phyloP scores from a whole-genome alignment of 2,888 invertebrate genomes.

The Drosophila gaucha region DNA sequence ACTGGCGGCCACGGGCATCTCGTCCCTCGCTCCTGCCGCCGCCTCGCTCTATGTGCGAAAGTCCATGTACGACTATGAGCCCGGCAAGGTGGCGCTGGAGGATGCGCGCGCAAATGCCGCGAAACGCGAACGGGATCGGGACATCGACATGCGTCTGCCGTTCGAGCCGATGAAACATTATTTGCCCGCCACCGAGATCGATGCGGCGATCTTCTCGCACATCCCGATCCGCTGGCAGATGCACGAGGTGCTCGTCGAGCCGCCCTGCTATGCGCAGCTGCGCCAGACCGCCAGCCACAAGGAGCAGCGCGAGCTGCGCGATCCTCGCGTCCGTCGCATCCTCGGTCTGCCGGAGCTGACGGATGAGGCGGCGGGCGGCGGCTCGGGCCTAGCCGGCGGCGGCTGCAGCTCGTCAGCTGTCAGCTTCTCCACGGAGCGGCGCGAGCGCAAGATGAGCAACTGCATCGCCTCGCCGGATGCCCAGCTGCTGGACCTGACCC shows the following conservation, averaged over 20 bases:
- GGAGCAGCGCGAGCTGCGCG: constrained; percentile 89
- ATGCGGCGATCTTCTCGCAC: constrained; percentile 92
- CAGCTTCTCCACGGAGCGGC: constrained; percentile 28
- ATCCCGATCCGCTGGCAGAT: constrained; percentile 90
- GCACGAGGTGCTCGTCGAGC: constrained; percentile 87
- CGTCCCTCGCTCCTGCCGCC: background rate
- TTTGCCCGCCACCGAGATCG: constrained; percentile 93
- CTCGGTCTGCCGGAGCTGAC: constrained; percentile 87
- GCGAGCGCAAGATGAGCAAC: constrained; percentile 59
- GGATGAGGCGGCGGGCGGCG: constrained; percentile 10
- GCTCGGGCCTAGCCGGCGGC: background rate
- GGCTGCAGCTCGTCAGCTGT: background rate
- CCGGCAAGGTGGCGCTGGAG: constrained; percentile 38
- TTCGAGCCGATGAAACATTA: constrained; percentile 93
- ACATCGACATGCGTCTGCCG: constrained; percentile 92
- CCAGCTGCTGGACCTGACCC: constrained; percentile 39
- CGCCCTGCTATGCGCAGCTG: constrained; percentile 91
- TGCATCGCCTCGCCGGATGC: constrained; percentile 76
- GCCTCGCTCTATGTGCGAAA: constrained; percentile 70
- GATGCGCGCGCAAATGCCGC: constrained; percentile 27
- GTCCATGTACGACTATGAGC: constrained; percentile 82
- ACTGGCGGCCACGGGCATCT: background rate
- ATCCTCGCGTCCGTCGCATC: constrained; percentile 89
- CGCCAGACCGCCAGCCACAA: constrained; percentile 89
- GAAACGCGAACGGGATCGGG: constrained; percentile 78